Conservation (phyloP, 2,113 vertebrate genomes). For the Australoheros scitulus region DNA sequence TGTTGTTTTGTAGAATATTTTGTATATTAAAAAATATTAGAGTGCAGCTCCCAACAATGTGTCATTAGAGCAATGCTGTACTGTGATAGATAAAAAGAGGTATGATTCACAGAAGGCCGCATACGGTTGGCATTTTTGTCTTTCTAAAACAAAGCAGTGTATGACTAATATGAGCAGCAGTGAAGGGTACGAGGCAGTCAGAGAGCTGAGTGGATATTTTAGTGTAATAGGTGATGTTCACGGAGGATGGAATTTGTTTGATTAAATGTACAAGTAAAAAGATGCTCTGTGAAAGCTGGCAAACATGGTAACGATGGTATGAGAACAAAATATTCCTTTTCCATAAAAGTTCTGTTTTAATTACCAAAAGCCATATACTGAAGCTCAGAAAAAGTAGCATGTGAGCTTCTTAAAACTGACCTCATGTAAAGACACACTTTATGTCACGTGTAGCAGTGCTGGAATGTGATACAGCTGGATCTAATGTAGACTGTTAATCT, state of each 20-base stretch:
- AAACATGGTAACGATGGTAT: not conserved
- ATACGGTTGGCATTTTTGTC: not conserved
- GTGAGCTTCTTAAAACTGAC: not conserved
- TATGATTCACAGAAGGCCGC: not conserved
- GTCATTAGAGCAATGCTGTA: not conserved
- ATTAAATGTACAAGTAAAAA: not conserved
- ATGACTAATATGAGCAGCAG: not conserved
- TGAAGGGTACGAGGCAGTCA: not conserved
- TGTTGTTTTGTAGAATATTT: not conserved
- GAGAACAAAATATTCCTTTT: not conserved
- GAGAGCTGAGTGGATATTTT: not conserved
- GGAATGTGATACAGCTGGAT: not conserved
- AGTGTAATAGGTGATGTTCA: not conserved
- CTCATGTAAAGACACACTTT: not conserved
- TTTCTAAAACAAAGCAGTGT: slow-evolving; percentile 1
- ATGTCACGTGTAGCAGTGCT: not conserved
- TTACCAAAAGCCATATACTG: not conserved
- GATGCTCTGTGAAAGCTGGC: not conserved
- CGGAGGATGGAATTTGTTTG: not conserved
- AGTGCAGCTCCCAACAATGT: not conserved
- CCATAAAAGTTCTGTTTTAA: not conserved
- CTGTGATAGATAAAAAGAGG: not conserved
- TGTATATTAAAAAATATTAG: not conserved
- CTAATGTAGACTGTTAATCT: not conserved
- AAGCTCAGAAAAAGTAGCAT: not conserved